Base-by-base conservation (phyloP, 2,888 invertebrate species). In the Lordiphosa fenestrarum region DNA sequence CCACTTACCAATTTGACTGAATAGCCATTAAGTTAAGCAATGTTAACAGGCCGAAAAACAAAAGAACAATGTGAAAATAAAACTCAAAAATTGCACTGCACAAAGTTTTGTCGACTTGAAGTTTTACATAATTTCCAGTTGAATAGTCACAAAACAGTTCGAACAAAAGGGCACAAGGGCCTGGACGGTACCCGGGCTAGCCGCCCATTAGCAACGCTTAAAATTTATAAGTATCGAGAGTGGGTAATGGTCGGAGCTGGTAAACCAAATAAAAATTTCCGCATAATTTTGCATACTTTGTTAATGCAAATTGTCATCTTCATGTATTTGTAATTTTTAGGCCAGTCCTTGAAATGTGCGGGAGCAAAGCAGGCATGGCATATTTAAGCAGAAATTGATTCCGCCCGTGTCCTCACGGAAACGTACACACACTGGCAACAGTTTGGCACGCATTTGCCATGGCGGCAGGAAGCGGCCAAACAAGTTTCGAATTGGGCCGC, bases 401-500 rank as follows among this genome's bases (percentile, higher is more conserved):
- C 60, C 33, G 33, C 69, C 66, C 74, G 66, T 73, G 61, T 54
- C 60, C 55, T 30, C 36, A 15, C 71, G 71, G 74, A 71, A 66
- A 51, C 41, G 35, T 46, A 50, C 42, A 47, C 54, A 55, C 53
- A 68, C 55, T 62, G 68, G 73, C 70, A 70, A 55, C 71, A 73
- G 71, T 71, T 73, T 73, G 66, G 71, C 70, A 73, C 73, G 73
- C 66, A 65, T 65, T 60, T 67, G 52, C 62, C 68, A 52, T 52
- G 36, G 15, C 33, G 41, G 15, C 30, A 30, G 30, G 30, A 30
- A 30, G 30, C 30, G 30, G 30, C 30, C 30, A 30, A 30, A 59
- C 50, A 66, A 74, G 67, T 71, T 72, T 72, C 48, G 51, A 72
- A 75, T 71, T 75, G 76, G 72, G 73, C 73, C 72, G 69, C 63